A percentile compares a stretch with the other conserved stretches of the same genome.
These are phyloP conservation scores for Parnassius mnemosyne DNA, from an alignment of 2,888 invertebrate species.

Conservation along the genomic window DNA sequence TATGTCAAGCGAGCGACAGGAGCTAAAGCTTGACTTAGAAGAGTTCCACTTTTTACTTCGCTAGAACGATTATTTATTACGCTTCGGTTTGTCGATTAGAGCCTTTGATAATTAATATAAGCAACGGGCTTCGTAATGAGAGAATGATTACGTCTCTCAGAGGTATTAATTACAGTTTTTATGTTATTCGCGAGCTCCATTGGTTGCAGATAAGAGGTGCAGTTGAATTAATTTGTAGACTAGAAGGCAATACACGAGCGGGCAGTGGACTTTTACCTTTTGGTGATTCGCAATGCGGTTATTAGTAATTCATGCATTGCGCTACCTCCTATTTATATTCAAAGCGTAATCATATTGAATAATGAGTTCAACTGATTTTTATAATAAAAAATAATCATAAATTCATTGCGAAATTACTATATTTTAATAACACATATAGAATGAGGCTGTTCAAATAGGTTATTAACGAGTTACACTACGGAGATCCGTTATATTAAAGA, in stretches of 20 bases:
- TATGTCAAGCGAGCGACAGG: constrained; percentile 20
- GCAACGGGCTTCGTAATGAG: constrained; percentile 17
- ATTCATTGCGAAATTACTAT: too few species aligned
- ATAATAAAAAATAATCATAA: neutral
- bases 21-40: neutral
- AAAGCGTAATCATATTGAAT: neutral
- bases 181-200: neutral
- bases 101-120: constrained; percentile 21
- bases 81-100: constrained; percentile 14
- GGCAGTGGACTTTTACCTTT: constrained; percentile 3
- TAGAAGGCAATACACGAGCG: constrained; percentile 7
- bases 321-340: neutral
- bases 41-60: constrained; percentile 13
- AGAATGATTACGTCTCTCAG: constrained; percentile 16
- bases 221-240: constrained; percentile 26
- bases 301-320: constrained; percentile 11
- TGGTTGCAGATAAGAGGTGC: constrained; percentile 20
- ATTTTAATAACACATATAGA: too few species aligned
- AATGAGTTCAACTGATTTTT: neutral
- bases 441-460: too few species aligned
- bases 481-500: too few species aligned
- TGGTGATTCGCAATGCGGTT: constrained; percentile 1
- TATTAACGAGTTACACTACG: too few species aligned
- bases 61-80: constrained; percentile 15
- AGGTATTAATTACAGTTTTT: constrained; percentile 21